A percentile compares a stretch with the other conserved stretches of the same genome.
Conservation (phyloP, 2,113 vertebrate genomes). For the Leiothrix lutea region DNA sequence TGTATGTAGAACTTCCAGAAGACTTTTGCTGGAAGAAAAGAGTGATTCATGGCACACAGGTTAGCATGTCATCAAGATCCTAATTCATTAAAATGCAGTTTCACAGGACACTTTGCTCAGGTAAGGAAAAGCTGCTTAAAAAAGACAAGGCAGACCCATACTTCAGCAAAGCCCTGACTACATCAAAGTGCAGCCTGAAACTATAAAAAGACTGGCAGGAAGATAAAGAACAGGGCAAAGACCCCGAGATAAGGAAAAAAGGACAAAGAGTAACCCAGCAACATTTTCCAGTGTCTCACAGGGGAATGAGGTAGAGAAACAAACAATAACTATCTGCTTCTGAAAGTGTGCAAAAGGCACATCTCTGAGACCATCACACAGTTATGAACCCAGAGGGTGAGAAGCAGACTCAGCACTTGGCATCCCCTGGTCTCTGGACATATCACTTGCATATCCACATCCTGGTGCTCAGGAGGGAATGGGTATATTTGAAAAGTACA, state of each 20-base stretch:
- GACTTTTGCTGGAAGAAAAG: background rate
- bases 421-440: background rate
- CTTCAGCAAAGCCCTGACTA: background rate
- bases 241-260: fast-evolving
- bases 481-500: background rate
- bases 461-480: background rate
- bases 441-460: background rate
- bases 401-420: background rate
- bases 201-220: background rate
- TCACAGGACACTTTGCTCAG: background rate
- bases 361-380: background rate
- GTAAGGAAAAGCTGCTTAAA: background rate
- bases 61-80: background rate
- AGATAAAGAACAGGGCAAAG: background rate
- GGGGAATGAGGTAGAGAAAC: background rate
- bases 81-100: background rate
- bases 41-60: background rate
- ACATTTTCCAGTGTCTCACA: background rate
- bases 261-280: background rate
- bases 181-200: background rate
- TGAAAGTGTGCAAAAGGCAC: background rate
- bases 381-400: background rate
- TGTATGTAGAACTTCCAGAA: background rate
- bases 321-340: background rate
- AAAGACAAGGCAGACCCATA: background rate